Base-by-base conservation (phyloP, 2,797 vertebrate genomes). In the Cryptoprocta ferox region DNA sequence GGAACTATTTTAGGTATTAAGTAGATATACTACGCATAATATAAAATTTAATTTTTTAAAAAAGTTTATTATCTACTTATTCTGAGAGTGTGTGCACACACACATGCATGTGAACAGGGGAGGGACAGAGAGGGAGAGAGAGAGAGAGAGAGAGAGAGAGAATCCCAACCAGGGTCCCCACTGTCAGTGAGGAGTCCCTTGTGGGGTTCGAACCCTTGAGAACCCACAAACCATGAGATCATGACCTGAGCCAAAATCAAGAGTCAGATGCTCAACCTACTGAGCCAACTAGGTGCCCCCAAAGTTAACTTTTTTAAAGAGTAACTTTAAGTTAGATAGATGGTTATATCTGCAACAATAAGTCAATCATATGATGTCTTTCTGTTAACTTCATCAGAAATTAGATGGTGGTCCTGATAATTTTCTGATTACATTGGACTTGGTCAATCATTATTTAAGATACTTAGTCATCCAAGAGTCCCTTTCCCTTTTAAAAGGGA, bases 341-440 rank as follows among this genome's bases (percentile, higher is more conserved):
- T 42, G 5, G 14, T 15, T 39, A 50, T 21, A 81, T 61, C 4
- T 50, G 1, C 48, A 80, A n/a, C 15, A 42, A 3, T 93, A 80
- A 94, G 37, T 91, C n/a, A 45, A 30, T 42, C 66, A 45, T 35
- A 76, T 14, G 1, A 81, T 86, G 24, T 35, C 6, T 37, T 65
- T 88, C 42, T 90, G 8, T 61, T 66, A 90, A 80, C 30, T 80
- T 83, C 13, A n/a, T 35, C 28, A 85, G 71, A 88, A 84, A 65
- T 94, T 42, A 2, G 0, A 61, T 98, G 92, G 82, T 59, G 9
- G 3, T 92, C n/a, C n/a, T 82, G 48, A 86, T 76, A 93, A 95
- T 96, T 98, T 95, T 91, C 93, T 94, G 50, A 70, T 76, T 73
- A 59, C 6, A 48, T 79, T 91, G 15, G 32, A 32, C 30, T 68